Conservation (phyloP, 1,140 invertebrate species). For the Paralvinella palmiformis region DNA sequence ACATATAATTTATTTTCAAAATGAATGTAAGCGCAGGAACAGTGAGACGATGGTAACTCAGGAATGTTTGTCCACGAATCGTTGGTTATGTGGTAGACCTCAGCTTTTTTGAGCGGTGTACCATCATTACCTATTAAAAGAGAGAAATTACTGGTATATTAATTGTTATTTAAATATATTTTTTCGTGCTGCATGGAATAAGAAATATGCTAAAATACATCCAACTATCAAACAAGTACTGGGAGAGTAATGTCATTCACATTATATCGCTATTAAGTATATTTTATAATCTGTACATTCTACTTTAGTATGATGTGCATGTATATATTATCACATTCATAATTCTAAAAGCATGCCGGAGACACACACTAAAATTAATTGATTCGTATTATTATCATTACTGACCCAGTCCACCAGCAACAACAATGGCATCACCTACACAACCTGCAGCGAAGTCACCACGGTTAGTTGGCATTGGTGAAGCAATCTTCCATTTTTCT, state of each 20-base stretch:
- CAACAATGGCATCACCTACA: constrained; percentile 33
- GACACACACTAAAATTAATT: background rate
- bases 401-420: constrained; percentile 45
- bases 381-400: too few relatives aligned
- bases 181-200: background rate
- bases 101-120: constrained; percentile 34
- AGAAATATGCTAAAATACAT: too few relatives aligned
- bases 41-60: constrained; percentile 34
- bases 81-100: constrained; percentile 33
- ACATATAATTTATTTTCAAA: constrained; percentile 33
- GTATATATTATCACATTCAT: too few relatives aligned
- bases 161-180: background rate
- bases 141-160: constrained; percentile 5
- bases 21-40: constrained; percentile 39
- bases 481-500: constrained; percentile 36
- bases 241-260: too few relatives aligned
- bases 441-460: constrained; percentile 44
- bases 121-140: constrained; percentile 38
- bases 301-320: too few relatives aligned
- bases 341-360: too few relatives aligned
- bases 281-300: too few relatives aligned
- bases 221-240: too few relatives aligned
- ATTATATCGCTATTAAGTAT: too few relatives aligned
- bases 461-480: constrained; percentile 37
- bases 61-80: constrained; percentile 33